phyloP scores from a whole-genome alignment of 2,797 vertebrate species.

The Danio kyathit region DNA sequence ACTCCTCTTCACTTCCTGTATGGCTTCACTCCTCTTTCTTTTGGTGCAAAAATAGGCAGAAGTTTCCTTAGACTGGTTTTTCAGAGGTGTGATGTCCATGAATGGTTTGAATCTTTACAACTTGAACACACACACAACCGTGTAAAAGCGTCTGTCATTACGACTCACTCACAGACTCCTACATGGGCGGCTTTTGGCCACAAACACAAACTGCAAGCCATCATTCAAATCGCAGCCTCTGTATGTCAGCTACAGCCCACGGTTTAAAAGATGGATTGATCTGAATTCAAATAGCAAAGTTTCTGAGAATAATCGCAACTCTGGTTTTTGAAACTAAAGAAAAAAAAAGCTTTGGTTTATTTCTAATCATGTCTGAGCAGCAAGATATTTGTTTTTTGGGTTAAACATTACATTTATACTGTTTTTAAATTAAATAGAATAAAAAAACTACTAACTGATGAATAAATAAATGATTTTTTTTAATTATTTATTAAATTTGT shows the following conservation, averaged over 20 bases:
- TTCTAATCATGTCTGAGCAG: not conserved
- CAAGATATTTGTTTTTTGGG: not conserved
- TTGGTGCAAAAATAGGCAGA: conserved; percentile 3
- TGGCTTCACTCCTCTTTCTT: not conserved
- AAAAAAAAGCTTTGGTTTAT: not conserved
- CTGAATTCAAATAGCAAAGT: not conserved
- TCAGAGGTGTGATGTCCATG: conserved; percentile 4
- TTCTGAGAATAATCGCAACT: not conserved
- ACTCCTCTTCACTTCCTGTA: not conserved
- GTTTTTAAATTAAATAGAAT: too few species aligned
- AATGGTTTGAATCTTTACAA: conserved; percentile 15
- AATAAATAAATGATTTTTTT: too few species aligned
- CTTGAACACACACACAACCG: not conserved
- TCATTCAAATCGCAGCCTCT: conserved; percentile 19
- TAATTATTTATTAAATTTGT: too few species aligned
- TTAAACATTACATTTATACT: too few species aligned
- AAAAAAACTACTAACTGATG: too few species aligned
- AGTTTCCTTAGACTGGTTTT: not conserved
- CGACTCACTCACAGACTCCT: not conserved
- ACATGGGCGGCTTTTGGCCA: not conserved
- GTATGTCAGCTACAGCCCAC: not conserved
- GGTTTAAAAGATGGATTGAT: not conserved
- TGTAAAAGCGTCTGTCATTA: conserved; percentile 6
- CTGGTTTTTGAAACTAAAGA: not conserved
- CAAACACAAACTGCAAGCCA: not conserved